Evolutionary conservation across 1,140 invertebrate genomes (phyloP).

Genomic region (Drepana arcuata): DNA sequence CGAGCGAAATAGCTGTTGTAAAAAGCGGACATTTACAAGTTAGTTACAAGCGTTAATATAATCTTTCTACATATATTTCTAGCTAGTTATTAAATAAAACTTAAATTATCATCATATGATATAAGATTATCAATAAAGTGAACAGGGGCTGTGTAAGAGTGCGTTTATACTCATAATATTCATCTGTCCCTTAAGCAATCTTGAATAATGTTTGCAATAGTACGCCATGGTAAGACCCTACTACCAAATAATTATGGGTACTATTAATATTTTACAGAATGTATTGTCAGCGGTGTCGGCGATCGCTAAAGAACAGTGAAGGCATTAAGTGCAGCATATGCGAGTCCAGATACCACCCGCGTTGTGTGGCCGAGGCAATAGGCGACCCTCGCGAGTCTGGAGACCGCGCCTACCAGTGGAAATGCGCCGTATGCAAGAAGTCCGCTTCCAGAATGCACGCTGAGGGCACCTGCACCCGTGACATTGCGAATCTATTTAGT

Average conservation of each 20-base stretch:
- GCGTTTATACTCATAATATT: too few relatives aligned
- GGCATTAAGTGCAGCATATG: constrained; percentile 32
- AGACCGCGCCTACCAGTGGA: constrained; percentile 33
- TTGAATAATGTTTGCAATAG: too few relatives aligned
- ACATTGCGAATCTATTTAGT: constrained; percentile 13
- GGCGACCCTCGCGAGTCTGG: constrained; percentile 21
- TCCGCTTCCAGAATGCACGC: constrained; percentile 8
- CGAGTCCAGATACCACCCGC: constrained; percentile 27
- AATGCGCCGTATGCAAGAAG: constrained; percentile 37
- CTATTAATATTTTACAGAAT: constrained; percentile 23
- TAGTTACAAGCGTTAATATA: too few relatives aligned
- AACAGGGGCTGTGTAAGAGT: too few relatives aligned
- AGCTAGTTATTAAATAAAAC: too few relatives aligned
- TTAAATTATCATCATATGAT: too few relatives aligned
- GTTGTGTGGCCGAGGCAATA: constrained; percentile 17
- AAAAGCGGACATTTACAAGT: too few relatives aligned
- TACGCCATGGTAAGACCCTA: background rate
- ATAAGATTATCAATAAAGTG: too few relatives aligned
- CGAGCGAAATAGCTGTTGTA: too few relatives aligned
- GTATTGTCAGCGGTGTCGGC: constrained; percentile 35
- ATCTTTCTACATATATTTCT: too few relatives aligned
- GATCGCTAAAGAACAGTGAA: constrained; percentile 24
- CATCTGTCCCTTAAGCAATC: too few relatives aligned
- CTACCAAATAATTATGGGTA: background rate
- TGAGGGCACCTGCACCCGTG: constrained; percentile 2